A percentile compares a stretch with the other conserved stretches of the same genome.
Conservation (phyloP, 2,113 vertebrate species). For the Leptobrachium ailaonicum region DNA sequence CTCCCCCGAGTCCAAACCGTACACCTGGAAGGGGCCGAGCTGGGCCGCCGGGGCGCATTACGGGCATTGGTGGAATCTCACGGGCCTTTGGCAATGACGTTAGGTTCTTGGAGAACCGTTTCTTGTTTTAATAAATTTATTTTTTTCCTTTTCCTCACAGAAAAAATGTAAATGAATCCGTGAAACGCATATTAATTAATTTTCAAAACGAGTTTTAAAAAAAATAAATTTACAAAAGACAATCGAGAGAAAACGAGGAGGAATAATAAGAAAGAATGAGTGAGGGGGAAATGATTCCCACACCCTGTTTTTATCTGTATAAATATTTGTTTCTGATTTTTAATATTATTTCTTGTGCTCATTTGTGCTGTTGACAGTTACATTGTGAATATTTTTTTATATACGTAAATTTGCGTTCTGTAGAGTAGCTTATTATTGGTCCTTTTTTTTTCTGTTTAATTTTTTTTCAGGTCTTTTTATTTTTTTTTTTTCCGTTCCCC, state of each 20-base stretch:
- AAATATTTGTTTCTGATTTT: slow-evolving; percentile 74
- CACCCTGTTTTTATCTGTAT: slow-evolving; percentile 75
- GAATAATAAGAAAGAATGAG: slow-evolving; percentile 11
- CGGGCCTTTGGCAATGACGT: slow-evolving; percentile 30
- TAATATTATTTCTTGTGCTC: slow-evolving; percentile 83
- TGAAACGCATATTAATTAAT: neutral
- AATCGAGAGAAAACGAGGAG: slow-evolving; percentile 56
- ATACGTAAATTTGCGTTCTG: slow-evolving; percentile 72
- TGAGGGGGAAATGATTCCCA: slow-evolving; percentile 43
- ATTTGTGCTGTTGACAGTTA: slow-evolving; percentile 88
- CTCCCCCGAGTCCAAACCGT: neutral
- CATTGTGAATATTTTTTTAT: slow-evolving; percentile 81
- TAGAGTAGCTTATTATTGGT: slow-evolving; percentile 79
- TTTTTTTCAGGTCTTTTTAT: slow-evolving; percentile 57
- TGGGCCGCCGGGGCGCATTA: neutral
- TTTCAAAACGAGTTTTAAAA: slow-evolving; percentile 57
- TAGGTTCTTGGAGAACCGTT: slow-evolving; percentile 41
- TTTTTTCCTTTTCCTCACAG: slow-evolving; percentile 25
- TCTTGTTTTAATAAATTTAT: slow-evolving; percentile 3
- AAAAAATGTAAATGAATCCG: slow-evolving; percentile 25
- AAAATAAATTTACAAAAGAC: slow-evolving; percentile 58
- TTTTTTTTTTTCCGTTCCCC: slow-evolving; percentile 54
- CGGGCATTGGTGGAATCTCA: slow-evolving; percentile 15
- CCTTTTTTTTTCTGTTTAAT: slow-evolving; percentile 52
- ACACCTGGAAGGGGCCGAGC: neutral